phyloP scores from a whole-genome alignment of 1,140 invertebrate species.

The Apis laboriosa region DNA sequence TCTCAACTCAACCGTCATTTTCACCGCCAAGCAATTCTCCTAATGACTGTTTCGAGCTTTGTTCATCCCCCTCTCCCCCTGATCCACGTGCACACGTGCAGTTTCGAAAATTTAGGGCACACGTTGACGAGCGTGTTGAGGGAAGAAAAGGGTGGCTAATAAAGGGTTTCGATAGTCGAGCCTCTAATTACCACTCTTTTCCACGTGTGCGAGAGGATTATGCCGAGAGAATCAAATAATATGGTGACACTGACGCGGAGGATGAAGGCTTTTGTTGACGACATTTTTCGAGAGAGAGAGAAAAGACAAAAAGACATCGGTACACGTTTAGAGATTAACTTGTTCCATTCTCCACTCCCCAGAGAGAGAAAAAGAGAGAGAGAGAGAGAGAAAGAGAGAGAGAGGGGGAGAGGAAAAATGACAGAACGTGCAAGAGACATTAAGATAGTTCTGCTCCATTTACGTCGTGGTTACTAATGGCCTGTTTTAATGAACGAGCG shows the following conservation, averaged over 20 bases:
- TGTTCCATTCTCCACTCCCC: not conserved
- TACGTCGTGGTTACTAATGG: constrained; percentile 7
- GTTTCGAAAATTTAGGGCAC: constrained; percentile 16
- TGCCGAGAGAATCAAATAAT: constrained; percentile 20
- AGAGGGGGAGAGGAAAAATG: not conserved
- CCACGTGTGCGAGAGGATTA: not conserved
- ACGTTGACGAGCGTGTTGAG: not conserved
- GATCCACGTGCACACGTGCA: not conserved
- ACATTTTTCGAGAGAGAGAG: not conserved
- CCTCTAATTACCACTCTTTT: constrained; percentile 29
- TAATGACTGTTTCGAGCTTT: not conserved
- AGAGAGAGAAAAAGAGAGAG: too few relatives aligned
- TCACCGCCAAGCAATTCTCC: not conserved
- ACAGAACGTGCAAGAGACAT: not conserved
- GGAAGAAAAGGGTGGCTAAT: not conserved
- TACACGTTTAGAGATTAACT: not conserved
- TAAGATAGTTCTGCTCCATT: constrained; percentile 5
- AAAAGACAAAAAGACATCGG: not conserved
- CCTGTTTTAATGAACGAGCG: not conserved
- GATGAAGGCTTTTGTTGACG: not conserved
- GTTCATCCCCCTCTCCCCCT: not conserved
- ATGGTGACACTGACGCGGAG: constrained; percentile 22
- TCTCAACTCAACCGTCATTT: not conserved
- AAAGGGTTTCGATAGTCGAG: constrained; percentile 35
- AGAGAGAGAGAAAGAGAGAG: too few relatives aligned